Evolutionary conservation across 2,888 invertebrate genomes (phyloP), one percentile per base, ranked within the genome.

Genomic region (Agonum fuliginosum): DNA sequence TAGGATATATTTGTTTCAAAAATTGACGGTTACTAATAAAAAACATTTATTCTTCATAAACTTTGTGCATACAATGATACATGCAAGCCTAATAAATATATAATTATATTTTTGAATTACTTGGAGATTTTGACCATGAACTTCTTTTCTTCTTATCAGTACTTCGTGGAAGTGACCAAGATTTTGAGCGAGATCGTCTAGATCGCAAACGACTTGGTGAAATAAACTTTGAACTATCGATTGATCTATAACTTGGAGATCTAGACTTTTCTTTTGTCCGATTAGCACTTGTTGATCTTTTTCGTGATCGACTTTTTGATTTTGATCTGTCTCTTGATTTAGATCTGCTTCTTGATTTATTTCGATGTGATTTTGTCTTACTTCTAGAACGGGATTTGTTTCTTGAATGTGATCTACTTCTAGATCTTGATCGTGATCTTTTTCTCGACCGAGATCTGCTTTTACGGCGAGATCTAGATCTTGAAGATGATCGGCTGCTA

Each of bases 41-140:
- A n/a, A n/a, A n/a, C n/a, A n/a, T n/a, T n/a, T n/a, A n/a, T n/a
- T n/a, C n/a, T n/a, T n/a, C n/a, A n/a, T n/a, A n/a, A n/a, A n/a
- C n/a, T n/a, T n/a, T n/a, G n/a, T n/a, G n/a, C n/a, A n/a, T n/a
- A n/a, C n/a, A n/a, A n/a, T n/a, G n/a, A n/a, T n/a, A n/a, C n/a
- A n/a, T n/a, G n/a, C n/a, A n/a, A n/a, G n/a, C n/a, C n/a, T n/a
- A n/a, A 14, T 43, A 43, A 14, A 43, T 14, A 51, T 24, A 20
- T 24, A 3, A 54, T 58, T 43, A 77, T n/a, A 54, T 19, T 43
- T 77, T 77, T 3, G 19, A 14, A 24, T 54, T 54, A 19, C 43
- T 81, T 19, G 89, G 89, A 71, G 89, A 88, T 79, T 87, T 88
- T 0, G 91, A 90, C 90, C 91, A 90, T 0, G 90, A 90, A 79